A percentile compares a stretch with the other conserved stretches of the same genome.
phyloP scores from a whole-genome alignment of 1,140 invertebrate genomes.

The Monomorium pharaonis region DNA sequence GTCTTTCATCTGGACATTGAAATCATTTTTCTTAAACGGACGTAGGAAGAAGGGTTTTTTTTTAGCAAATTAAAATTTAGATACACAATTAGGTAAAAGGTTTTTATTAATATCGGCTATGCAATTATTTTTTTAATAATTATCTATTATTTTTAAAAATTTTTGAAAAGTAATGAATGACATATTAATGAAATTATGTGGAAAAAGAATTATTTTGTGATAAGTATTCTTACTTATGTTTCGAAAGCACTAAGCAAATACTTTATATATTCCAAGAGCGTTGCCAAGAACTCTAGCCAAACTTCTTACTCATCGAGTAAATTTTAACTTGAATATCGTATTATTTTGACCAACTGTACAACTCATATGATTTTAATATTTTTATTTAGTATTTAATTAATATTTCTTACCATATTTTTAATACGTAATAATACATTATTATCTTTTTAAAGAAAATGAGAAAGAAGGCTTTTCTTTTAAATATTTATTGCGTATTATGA shows the following conservation, averaged over 20 bases:
- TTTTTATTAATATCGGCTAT: neutral
- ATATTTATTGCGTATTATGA: neutral
- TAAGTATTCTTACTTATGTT: neutral
- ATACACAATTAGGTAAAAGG: neutral
- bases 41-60: neutral
- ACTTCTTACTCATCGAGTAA: neutral
- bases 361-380: neutral
- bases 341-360: neutral
- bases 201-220: neutral
- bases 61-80: neutral
- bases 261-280: neutral
- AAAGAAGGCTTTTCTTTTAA: neutral
- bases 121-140: neutral
- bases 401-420: neutral
- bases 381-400: neutral
- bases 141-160: neutral
- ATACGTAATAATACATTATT: neutral
- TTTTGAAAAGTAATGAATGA: neutral
- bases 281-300: neutral
- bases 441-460: neutral
- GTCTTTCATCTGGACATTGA: neutral
- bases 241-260: neutral
- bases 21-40: neutral
- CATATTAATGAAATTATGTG: neutral
- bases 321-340: neutral